These are phyloP conservation scores for Protobothrops mucrosquamatus DNA, from an alignment of 2,113 vertebrate genomes.

Conservation along the genomic window DNA sequence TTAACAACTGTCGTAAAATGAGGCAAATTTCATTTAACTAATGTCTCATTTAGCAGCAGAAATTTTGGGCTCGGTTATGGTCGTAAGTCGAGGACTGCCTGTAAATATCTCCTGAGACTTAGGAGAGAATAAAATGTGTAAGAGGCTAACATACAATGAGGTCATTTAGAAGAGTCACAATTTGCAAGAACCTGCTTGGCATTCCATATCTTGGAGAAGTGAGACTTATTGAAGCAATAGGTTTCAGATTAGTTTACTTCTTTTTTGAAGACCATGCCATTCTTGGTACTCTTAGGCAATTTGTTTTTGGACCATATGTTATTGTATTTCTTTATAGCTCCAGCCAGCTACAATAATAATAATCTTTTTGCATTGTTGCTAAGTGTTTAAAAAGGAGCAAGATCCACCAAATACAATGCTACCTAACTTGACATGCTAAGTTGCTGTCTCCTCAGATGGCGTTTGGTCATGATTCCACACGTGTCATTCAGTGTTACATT, in stretches of 20 bases:
- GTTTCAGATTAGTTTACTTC: neutral
- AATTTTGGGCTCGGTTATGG: neutral
- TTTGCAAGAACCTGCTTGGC: neutral
- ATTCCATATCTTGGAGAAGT: neutral
- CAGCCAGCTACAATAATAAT: neutral
- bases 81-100: neutral
- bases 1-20: too few species aligned
- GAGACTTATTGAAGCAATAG: neutral
- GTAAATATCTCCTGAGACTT: neutral
- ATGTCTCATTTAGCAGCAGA: too few species aligned
- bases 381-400: neutral
- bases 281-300: too few species aligned
- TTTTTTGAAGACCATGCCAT: neutral
- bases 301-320: neutral
- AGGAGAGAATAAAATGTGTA: neutral
- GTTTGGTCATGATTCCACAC: conserved; percentile 90
- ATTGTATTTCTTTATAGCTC: neutral
- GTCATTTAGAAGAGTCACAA: neutral
- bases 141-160: neutral
- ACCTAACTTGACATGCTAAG: neutral
- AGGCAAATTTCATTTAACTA: too few species aligned
- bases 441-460: conserved; percentile 77
- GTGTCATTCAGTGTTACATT: conserved; percentile 93
- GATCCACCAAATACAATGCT: neutral
- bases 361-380: neutral